Evolutionary conservation across 2,797 vertebrate genomes (phyloP).

Genomic region (Scolopax bukidnonensis): DNA sequence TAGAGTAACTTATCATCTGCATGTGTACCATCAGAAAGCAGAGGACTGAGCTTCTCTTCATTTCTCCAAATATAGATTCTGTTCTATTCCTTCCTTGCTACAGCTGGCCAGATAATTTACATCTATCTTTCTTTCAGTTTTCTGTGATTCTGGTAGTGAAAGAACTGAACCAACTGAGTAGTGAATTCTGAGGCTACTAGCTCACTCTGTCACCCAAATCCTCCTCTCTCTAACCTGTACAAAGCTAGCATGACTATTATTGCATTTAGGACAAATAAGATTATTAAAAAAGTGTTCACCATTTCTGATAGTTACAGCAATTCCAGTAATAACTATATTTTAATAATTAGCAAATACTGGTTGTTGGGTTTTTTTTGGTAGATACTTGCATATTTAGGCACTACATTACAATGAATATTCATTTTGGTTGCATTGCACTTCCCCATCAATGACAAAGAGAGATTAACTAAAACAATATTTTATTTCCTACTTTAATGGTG

Average conservation of each 20-base stretch:
- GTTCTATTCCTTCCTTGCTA: neutral
- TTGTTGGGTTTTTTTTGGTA: neutral
- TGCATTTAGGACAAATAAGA: neutral
- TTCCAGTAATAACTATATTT: neutral
- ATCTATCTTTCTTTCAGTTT: neutral
- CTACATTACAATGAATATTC: slow-evolving; percentile 51
- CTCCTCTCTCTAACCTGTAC: neutral
- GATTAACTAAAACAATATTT: slow-evolving; percentile 78
- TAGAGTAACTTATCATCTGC: neutral
- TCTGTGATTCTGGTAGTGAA: neutral
- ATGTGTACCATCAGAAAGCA: neutral
- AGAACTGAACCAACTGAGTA: neutral
- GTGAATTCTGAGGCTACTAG: neutral
- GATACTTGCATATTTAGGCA: neutral
- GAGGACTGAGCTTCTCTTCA: neutral
- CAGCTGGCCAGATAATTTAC: neutral
- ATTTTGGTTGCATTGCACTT: slow-evolving; percentile 47
- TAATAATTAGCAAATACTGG: neutral
- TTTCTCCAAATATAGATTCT: neutral
- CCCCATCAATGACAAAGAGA: slow-evolving; percentile 60
- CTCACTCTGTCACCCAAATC: neutral
- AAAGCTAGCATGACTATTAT: neutral
- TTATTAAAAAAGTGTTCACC: neutral
- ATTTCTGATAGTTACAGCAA: neutral
- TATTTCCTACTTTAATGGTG: slow-evolving; percentile 74